These are phyloP conservation scores for Sylvicola fuscatus DNA, from an alignment of 2,888 invertebrate genomes.

Conservation along the genomic window DNA sequence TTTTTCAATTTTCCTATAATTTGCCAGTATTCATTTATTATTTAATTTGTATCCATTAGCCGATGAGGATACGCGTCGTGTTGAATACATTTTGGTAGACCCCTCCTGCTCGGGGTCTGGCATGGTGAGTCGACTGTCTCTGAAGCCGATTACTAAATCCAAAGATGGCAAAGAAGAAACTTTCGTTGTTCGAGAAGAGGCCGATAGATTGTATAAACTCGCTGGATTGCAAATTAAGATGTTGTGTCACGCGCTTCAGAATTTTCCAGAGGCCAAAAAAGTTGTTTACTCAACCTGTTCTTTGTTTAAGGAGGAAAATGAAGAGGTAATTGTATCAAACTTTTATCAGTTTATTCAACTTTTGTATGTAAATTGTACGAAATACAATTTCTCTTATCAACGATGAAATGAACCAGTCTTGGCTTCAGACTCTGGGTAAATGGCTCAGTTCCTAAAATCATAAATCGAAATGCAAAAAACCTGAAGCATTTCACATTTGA, in stretches of 20 bases:
- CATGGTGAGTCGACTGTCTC: conserved; percentile 31
- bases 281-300: conserved; percentile 97
- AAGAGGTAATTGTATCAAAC: conserved; percentile 46
- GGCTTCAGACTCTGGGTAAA: too few relatives aligned
- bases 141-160: conserved; percentile 4
- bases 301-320: conserved; percentile 75
- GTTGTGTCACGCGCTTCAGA: conserved; percentile 62
- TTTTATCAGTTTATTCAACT: too few relatives aligned
- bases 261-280: conserved; percentile 62
- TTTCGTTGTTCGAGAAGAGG: conserved; percentile 24
- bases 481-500: too few relatives aligned
- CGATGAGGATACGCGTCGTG: conserved; percentile 34
- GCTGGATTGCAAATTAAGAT: conserved; percentile 67
- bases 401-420: too few relatives aligned
- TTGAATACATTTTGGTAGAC: conserved; percentile 86
- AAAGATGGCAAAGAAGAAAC: too few relatives aligned
- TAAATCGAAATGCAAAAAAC: too few relatives aligned
- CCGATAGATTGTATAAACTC: conserved; percentile 37
- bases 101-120: conserved; percentile 94
- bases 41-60: conserved; percentile 11
- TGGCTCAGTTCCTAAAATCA: too few relatives aligned
- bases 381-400: too few relatives aligned
- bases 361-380: too few relatives aligned
- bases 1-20: neutral
- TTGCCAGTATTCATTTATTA: neutral